These are phyloP conservation scores for Drosophila yakuba DNA, from an alignment of 1,140 invertebrate species.

Conservation along the genomic window DNA sequence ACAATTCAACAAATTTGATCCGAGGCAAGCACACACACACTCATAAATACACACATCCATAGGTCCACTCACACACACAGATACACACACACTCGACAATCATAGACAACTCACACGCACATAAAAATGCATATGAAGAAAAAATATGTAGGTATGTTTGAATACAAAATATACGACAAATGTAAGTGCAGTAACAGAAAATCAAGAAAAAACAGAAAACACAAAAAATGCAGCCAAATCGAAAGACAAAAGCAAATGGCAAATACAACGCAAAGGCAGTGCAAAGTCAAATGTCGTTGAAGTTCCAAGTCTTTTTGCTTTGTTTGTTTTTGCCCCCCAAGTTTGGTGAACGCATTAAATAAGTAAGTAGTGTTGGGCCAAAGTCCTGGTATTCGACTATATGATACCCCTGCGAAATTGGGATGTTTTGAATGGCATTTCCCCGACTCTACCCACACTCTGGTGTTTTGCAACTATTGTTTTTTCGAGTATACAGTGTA, in stretches of 20 bases:
- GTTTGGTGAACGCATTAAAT: slow-evolving; percentile 75
- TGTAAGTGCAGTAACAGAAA: slow-evolving; percentile 62
- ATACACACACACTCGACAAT: slow-evolving; percentile 35
- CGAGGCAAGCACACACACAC: slow-evolving; percentile 63
- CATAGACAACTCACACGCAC: slow-evolving; percentile 69
- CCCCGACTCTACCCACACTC: too few species aligned
- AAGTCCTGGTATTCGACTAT: slow-evolving; percentile 25
- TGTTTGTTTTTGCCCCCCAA: slow-evolving; percentile 53
- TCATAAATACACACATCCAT: slow-evolving; percentile 10
- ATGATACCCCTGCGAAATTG: slow-evolving; percentile 10
- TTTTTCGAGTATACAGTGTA: neutral
- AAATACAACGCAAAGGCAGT: slow-evolving; percentile 32
- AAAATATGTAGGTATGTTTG: slow-evolving; percentile 54
- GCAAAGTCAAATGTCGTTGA: slow-evolving; percentile 62
- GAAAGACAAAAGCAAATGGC: slow-evolving; percentile 41
- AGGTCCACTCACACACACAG: slow-evolving; percentile 12
- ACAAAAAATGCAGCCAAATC: slow-evolving; percentile 15
- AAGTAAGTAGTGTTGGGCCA: slow-evolving; percentile 37
- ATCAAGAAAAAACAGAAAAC: slow-evolving; percentile 6
- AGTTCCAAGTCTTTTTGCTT: slow-evolving; percentile 26
- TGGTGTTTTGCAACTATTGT: neutral
- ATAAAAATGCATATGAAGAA: slow-evolving; percentile 76
- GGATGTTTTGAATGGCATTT: neutral
- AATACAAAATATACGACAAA: slow-evolving; percentile 57
- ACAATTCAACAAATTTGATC: slow-evolving; percentile 84